Evolutionary conservation across 2,797 vertebrate species (phyloP).

Genomic region (Sebastes oblongus): DNA sequence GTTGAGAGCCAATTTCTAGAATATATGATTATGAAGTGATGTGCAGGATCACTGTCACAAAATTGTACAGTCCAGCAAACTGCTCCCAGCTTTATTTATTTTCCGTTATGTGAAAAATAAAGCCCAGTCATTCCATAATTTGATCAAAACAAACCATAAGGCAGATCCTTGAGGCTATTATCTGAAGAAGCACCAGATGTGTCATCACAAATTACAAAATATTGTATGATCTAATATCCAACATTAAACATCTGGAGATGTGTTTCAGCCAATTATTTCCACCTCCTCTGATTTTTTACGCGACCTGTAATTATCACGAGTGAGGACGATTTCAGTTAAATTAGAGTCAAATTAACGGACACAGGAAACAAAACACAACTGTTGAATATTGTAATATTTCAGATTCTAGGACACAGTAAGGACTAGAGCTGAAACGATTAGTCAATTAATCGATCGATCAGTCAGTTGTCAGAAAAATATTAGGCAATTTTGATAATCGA

Average conservation of each 20-base stretch:
- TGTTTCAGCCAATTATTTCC: slow-evolving; percentile 7
- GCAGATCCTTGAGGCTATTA: slow-evolving; percentile 14
- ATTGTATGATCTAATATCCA: slow-evolving; percentile 13
- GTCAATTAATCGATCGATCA: background rate
- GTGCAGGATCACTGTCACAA: background rate
- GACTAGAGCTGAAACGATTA: background rate
- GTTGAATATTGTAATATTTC: background rate
- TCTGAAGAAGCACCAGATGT: slow-evolving; percentile 19
- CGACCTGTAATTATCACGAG: slow-evolving; percentile 9
- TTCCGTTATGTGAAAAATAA: background rate
- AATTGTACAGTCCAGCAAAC: background rate
- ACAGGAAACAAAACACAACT: background rate
- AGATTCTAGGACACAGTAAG: background rate
- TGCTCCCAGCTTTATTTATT: background rate
- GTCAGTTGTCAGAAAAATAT: background rate
- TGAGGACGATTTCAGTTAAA: background rate
- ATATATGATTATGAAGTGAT: background rate
- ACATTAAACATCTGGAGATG: slow-evolving; percentile 7
- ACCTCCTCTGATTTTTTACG: background rate
- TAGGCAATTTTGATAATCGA: background rate
- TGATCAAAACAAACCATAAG: slow-evolving; percentile 18
- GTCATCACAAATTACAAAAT: slow-evolving; percentile 14
- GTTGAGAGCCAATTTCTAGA: background rate
- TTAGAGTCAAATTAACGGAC: background rate
- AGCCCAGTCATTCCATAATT: slow-evolving; percentile 2